Base-by-base conservation (phyloP, 2,888 invertebrate species). In the Campoplex nolae region DNA sequence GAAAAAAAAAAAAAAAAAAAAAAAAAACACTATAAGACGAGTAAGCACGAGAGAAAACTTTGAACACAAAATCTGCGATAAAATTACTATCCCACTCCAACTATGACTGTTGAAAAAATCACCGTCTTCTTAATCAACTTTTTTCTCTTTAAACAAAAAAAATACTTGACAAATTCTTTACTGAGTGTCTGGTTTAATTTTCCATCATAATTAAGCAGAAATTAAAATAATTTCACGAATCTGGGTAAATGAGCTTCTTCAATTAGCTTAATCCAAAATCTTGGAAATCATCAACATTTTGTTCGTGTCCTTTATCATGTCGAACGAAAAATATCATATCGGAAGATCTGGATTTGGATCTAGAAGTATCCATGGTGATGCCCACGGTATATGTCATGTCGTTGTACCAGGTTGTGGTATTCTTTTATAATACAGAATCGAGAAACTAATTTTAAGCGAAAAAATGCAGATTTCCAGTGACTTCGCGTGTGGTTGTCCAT, bases 41-140 rank as follows among this genome's bases (percentile, higher is more conserved):
- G 32, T 35, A 71, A 73, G 70, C 38, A 62, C 56, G 76, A 67
- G 35, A 45, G 71, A 51, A 73, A 84, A 82, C 48, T 54, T 18
- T 74, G 58, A 65, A 48, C 48, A 68, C 54, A 75, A 78, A 84
- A 84, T 84, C 82, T 73, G 62, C 56, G 70, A 45, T 78, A 78
- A 51, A 83, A 82, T 74, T 62, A 78, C 75, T 74, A 32, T 68
- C n/a, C 75, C 51, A 70, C 78, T 82, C 76, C 79, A 78, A 32
- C 32, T 16, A 38, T 38, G 32, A 32, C 32, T 62, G 28, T 16
- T 62, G 0, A 3, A 16, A 16, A 62, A 62, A 62, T 62, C 28
- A 62, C 28, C 32, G 28, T 32, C 62, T 32, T 32, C 62, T 62
- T 32, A 32, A 16, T 32, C 23, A 16, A 62, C 62, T 32, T 62